Percentiles rank a stretch among this genome's conserved stretches.
phyloP scores from a whole-genome alignment of 2,113 vertebrate genomes.

The Tricholaema leucomelas region DNA sequence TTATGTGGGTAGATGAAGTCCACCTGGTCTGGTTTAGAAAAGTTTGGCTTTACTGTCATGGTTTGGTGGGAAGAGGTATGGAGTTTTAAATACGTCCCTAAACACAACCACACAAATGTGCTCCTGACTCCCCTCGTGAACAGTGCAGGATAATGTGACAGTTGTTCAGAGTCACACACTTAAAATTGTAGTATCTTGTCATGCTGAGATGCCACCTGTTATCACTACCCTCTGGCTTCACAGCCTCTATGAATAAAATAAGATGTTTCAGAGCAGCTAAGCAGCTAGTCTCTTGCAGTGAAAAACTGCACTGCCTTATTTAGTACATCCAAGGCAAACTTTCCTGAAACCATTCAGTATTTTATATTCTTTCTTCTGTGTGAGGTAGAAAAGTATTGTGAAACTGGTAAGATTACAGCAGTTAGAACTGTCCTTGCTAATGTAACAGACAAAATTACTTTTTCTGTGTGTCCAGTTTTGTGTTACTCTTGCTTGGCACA shows the following conservation, averaged over 20 bases:
- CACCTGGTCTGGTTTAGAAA: background rate
- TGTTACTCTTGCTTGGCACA: background rate
- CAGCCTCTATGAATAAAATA: background rate
- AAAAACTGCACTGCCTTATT: background rate
- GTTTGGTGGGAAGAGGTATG: background rate
- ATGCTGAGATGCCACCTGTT: background rate
- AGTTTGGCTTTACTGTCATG: background rate
- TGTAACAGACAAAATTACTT: background rate
- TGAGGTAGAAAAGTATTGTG: background rate
- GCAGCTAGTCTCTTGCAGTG: background rate
- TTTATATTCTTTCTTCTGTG: background rate
- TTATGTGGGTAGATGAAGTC: background rate
- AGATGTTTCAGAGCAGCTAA: background rate
- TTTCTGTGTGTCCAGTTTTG: background rate
- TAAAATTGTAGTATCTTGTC: background rate
- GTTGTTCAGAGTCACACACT: background rate
- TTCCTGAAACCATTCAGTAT: background rate
- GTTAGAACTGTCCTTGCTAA: background rate
- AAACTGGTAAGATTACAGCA: background rate
- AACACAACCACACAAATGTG: background rate
- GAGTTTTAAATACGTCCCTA: background rate
- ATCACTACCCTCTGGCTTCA: background rate
- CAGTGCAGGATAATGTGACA: background rate
- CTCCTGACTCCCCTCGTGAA: background rate
- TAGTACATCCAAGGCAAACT: background rate